A percentile compares a stretch with the other conserved stretches of the same genome.
phyloP scores from a whole-genome alignment of 2,888 invertebrate genomes.

The Asteroscopus sphinx region DNA sequence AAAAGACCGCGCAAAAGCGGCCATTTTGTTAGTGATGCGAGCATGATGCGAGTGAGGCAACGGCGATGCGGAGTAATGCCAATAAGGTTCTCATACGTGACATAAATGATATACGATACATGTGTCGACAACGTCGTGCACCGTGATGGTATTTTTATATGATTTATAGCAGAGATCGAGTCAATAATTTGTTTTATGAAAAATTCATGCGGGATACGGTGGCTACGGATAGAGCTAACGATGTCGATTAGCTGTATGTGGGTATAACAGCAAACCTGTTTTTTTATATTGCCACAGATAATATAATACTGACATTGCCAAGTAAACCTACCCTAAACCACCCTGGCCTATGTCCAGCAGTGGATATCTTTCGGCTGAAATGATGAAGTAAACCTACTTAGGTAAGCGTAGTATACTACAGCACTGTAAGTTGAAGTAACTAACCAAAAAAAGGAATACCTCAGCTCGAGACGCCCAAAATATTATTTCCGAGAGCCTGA shows the following conservation, averaged over 20 bases:
- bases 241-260: conserved; percentile 1
- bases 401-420: no score
- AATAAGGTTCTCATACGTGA: conserved; percentile 29
- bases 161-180: conserved; percentile 3
- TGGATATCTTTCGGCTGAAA: no score
- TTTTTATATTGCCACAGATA: no score
- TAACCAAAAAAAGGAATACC: neutral
- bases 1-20: conserved; percentile 33
- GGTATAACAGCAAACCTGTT: no score
- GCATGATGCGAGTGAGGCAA: no score
- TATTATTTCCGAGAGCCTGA: neutral
- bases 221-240: neutral
- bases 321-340: no score
- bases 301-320: no score
- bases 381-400: no score
- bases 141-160: conserved; percentile 15
- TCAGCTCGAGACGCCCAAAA: neutral
- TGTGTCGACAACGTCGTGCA: conserved; percentile 12
- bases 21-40: conserved; percentile 58
- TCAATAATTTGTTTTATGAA: no score
- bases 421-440: no score
- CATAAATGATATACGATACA: conserved; percentile 35
- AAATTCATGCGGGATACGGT: conserved; percentile 11
- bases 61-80: conserved; percentile 32
- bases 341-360: no score